Evolutionary conservation across 2,113 vertebrate species (phyloP).

Genomic region (Pygoscelis antarcticus): DNA sequence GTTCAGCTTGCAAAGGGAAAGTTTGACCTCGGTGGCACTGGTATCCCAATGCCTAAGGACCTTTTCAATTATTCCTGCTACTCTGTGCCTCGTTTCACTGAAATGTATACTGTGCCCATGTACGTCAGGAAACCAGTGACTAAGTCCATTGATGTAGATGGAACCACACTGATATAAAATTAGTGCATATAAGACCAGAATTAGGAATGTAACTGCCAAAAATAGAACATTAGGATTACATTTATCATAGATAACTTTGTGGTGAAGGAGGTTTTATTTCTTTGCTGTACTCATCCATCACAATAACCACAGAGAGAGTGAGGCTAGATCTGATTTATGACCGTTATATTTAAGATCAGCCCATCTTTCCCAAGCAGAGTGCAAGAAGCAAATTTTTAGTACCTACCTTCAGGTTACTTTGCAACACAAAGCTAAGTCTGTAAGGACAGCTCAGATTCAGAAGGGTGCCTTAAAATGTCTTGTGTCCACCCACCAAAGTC

Average conservation of each 20-base stretch:
- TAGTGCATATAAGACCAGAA: background rate
- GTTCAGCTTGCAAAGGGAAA: background rate
- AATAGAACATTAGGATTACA: background rate
- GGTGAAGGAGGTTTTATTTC: background rate
- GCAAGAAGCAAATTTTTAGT: background rate
- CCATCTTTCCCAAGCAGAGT: background rate
- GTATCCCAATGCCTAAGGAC: background rate
- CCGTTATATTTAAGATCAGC: background rate
- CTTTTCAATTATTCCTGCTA: background rate
- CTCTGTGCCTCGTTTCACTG: background rate
- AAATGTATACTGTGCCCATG: background rate
- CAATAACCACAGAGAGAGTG: background rate
- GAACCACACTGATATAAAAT: background rate
- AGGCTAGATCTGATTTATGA: background rate
- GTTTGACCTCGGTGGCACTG: background rate
- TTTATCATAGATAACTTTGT: background rate
- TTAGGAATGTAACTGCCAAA: background rate
- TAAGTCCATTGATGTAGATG: background rate
- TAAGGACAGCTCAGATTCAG: background rate
- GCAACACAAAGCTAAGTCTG: background rate
- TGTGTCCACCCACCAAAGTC: background rate
- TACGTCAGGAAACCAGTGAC: background rate
- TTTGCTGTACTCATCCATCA: background rate
- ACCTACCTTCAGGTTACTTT: background rate
- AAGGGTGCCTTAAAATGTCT: background rate